Evolutionary conservation across 2,888 invertebrate genomes (phyloP).

Genomic region (Achlya flavicornis): DNA sequence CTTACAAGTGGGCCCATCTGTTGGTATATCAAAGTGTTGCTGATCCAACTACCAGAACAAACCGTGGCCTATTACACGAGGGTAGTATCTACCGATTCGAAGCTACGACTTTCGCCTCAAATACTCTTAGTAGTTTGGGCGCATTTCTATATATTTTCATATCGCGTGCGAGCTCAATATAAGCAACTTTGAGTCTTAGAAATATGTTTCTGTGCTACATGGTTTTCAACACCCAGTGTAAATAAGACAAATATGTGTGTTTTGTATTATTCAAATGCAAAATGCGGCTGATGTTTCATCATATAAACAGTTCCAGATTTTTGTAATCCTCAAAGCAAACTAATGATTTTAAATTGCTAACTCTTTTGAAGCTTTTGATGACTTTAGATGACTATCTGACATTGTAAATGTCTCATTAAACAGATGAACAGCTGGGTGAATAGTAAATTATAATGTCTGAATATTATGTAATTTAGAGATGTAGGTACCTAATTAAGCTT

Average conservation of each 20-base stretch:
- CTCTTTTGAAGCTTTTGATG: conserved; percentile 8
- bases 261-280: not conserved
- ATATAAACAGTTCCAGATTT: not conserved
- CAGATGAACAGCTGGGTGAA: conserved; percentile 5
- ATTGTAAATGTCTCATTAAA: conserved; percentile 3
- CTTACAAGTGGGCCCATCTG: no score
- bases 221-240: not conserved
- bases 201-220: not conserved
- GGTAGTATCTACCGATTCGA: no score
- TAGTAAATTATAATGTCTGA: conserved; percentile 23
- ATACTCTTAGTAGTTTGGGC: no score
- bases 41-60: no score
- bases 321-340: not conserved
- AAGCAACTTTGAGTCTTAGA: not conserved
- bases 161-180: not conserved
- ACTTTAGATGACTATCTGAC: conserved; percentile 1
- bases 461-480: not conserved
- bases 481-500: not conserved
- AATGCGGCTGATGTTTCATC: not conserved
- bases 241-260: not conserved
- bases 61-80: no score
- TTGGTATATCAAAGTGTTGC: no score
- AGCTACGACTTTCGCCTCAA: no score
- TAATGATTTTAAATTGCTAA: not conserved
- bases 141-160: not conserved